Evolutionary conservation across 1,140 invertebrate species (phyloP).

Genomic region (Aphelinus certus): DNA sequence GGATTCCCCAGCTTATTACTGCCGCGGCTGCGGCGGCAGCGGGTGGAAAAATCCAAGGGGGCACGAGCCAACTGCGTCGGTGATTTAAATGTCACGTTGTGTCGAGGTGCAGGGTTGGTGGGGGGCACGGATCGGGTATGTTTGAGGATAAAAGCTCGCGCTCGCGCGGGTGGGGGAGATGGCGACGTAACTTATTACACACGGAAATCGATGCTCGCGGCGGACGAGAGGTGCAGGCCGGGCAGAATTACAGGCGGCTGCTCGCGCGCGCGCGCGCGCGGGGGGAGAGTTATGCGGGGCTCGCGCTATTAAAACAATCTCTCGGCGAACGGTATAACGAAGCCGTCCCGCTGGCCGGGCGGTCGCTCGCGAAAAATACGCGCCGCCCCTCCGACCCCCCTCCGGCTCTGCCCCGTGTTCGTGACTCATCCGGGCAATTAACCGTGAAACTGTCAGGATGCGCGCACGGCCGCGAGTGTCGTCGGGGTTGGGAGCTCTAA

Average conservation of each 20-base stretch:
- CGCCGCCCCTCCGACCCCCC: too few relatives aligned
- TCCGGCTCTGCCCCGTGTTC: conserved; percentile 1
- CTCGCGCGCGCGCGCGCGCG: too few relatives aligned
- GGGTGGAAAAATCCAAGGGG: too few relatives aligned
- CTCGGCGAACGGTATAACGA: conserved; percentile 26
- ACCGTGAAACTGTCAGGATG: conserved; percentile 38
- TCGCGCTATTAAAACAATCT: conserved; percentile 36
- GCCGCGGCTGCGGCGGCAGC: too few relatives aligned
- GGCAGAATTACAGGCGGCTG: background rate
- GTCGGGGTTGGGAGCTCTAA: background rate
- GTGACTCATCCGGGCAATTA: conserved; percentile 41
- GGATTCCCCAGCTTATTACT: too few relatives aligned
- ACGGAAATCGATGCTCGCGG: too few relatives aligned
- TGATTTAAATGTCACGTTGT: conserved; percentile 20
- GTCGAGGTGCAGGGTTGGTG: background rate
- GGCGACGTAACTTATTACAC: too few relatives aligned
- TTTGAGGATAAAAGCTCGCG: background rate
- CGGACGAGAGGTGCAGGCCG: background rate
- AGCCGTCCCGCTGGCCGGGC: background rate
- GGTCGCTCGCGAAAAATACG: too few relatives aligned
- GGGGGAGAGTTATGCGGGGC: background rate
- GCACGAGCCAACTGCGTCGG: too few relatives aligned
- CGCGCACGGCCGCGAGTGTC: conserved; percentile 13
- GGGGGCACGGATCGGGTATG: background rate
- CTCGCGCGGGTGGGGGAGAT: background rate